phyloP scores from a whole-genome alignment of 2,797 vertebrate species.

The Gobionotothen gibberifrons region DNA sequence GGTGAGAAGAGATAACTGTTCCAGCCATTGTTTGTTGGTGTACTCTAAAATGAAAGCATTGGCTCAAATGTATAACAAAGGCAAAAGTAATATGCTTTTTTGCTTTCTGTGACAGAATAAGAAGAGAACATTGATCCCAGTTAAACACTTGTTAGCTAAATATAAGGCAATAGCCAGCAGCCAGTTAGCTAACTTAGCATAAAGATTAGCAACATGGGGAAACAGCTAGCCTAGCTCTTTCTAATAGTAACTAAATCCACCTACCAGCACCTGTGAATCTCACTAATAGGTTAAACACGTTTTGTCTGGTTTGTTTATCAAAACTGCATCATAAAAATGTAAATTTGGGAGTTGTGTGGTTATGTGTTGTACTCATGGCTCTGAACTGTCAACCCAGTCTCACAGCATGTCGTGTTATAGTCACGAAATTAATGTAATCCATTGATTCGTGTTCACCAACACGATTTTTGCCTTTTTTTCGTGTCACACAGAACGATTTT shows the following conservation, averaged over 20 bases:
- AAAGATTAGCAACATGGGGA: neutral
- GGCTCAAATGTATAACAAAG: neutral
- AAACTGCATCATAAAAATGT: neutral
- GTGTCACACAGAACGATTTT: too few relatives aligned
- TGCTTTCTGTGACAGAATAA: neutral
- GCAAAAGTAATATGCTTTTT: neutral
- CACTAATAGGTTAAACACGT: neutral
- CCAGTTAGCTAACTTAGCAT: neutral
- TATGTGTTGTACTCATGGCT: too few relatives aligned
- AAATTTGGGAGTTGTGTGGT: too few relatives aligned
- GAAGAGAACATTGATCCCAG: neutral
- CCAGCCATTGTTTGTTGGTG: neutral
- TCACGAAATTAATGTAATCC: too few relatives aligned
- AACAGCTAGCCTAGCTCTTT: neutral
- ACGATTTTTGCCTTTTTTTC: too few relatives aligned
- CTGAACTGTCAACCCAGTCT: too few relatives aligned
- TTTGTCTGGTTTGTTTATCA: neutral
- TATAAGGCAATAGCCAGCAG: neutral
- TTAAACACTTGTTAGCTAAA: neutral
- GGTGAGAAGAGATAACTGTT: conserved; percentile 78
- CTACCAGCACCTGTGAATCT: neutral
- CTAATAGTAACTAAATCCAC: neutral
- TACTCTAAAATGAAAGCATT: neutral
- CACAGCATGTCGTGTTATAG: too few relatives aligned
- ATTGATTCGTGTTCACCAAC: too few relatives aligned